Percentiles rank a stretch among this genome's conserved stretches.
phyloP scores from a whole-genome alignment of 2,888 invertebrate species.

The Aphidius colemani region DNA sequence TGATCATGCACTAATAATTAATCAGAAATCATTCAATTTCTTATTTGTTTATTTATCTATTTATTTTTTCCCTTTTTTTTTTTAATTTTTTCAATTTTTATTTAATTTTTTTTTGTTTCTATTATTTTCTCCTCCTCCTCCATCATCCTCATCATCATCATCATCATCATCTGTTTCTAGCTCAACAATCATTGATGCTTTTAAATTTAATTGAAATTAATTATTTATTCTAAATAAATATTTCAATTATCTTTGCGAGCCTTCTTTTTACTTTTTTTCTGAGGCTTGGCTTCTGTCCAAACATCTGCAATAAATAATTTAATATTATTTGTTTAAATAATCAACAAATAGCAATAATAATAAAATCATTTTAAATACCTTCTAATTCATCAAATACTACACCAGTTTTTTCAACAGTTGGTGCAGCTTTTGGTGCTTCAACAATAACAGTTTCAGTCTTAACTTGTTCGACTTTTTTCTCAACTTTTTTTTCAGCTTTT shows the following conservation, averaged over 20 bases:
- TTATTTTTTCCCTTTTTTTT: slow-evolving; percentile 17
- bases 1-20: too few relatives aligned
- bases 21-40: slow-evolving; percentile 37
- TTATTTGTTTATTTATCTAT: slow-evolving; percentile 31
- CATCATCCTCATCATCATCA: too few relatives aligned
- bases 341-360: slow-evolving; percentile 19
- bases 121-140: not conserved
- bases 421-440: slow-evolving; percentile 35
- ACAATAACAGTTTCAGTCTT: slow-evolving; percentile 39
- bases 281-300: slow-evolving; percentile 76
- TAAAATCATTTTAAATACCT: slow-evolving; percentile 62
- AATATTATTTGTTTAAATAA: too few relatives aligned
- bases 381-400: slow-evolving; percentile 67
- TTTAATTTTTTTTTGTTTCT: slow-evolving; percentile 27
- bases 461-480: slow-evolving; percentile 37
- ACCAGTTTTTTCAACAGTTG: slow-evolving; percentile 40
- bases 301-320: slow-evolving; percentile 63
- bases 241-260: slow-evolving; percentile 74
- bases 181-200: too few relatives aligned
- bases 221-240: not conserved
- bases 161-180: not conserved
- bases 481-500: slow-evolving; percentile 38
- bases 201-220: slow-evolving; percentile 4
- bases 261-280: slow-evolving; percentile 79
- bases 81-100: slow-evolving; percentile 18